Conservation (phyloP, 2,888 invertebrate species). For the Lithophane ornitopus region DNA sequence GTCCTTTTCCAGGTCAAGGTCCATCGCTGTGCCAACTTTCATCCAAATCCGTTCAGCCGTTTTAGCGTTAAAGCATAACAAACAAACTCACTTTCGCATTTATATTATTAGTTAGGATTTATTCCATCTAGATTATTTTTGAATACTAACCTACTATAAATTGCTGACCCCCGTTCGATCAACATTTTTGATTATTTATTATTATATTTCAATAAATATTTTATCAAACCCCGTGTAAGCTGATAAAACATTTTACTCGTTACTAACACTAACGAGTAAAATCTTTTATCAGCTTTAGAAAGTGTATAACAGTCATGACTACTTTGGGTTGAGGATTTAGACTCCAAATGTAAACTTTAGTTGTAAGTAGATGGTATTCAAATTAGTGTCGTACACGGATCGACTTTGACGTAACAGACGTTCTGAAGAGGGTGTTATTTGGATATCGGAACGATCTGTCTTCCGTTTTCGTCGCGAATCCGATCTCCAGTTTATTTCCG, state of each 20-base stretch:
- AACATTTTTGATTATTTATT: not conserved
- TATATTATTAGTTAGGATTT: too few relatives aligned
- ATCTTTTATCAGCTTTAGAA: not conserved
- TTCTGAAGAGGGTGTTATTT: constrained; percentile 77
- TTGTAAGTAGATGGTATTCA: constrained; percentile 68
- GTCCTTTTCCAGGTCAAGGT: too few relatives aligned
- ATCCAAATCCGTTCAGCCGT: too few relatives aligned
- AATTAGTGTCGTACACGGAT: constrained; percentile 73
- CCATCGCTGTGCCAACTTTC: too few relatives aligned
- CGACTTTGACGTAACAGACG: constrained; percentile 76
- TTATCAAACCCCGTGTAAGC: too few relatives aligned
- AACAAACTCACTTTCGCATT: too few relatives aligned
- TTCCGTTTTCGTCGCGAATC: constrained; percentile 71
- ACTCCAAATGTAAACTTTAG: not conserved
- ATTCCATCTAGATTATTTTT: too few relatives aligned
- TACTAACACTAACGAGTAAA: too few relatives aligned
- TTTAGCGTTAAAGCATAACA: too few relatives aligned
- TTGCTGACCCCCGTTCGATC: not conserved
- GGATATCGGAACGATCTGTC: constrained; percentile 72
- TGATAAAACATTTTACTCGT: too few relatives aligned
- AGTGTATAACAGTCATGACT: not conserved
- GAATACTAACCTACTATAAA: too few relatives aligned
- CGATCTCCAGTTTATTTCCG: constrained; percentile 77
- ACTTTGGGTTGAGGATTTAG: not conserved
- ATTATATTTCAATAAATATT: not conserved